Evolutionary conservation across 1,140 invertebrate genomes (phyloP).

Genomic region (Drosophila azteca): DNA sequence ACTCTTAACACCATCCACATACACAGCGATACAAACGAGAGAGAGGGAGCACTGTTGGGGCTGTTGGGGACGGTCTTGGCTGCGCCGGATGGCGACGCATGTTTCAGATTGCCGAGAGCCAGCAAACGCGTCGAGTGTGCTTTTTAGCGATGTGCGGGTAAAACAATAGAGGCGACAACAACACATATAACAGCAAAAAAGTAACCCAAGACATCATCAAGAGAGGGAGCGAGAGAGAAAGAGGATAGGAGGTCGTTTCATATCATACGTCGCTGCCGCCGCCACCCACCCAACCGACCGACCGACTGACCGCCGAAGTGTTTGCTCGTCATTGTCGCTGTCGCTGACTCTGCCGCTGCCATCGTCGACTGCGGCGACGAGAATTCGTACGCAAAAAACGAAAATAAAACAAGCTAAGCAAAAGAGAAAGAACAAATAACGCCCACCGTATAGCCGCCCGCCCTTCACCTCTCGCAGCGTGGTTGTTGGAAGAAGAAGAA

Average conservation of each 20-base stretch:
- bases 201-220: constrained; percentile 41
- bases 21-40: constrained; percentile 14
- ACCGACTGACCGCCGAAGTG: constrained; percentile 6
- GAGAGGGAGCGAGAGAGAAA: constrained; percentile 33
- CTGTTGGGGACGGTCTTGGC: constrained; percentile 26
- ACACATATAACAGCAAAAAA: constrained; percentile 40
- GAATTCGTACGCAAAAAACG: constrained; percentile 61
- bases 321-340: background rate
- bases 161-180: constrained; percentile 65
- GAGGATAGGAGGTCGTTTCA: constrained; percentile 32
- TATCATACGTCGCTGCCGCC: too few relatives aligned
- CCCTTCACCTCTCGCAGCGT: constrained; percentile 40
- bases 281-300: constrained; percentile 29
- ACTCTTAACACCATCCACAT: constrained; percentile 50
- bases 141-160: constrained; percentile 64
- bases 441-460: constrained; percentile 68
- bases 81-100: constrained; percentile 53
- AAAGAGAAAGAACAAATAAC: constrained; percentile 78
- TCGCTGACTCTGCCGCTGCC: too few relatives aligned
- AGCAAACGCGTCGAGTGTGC: constrained; percentile 62
- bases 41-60: background rate
- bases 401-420: constrained; percentile 65
- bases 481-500: constrained; percentile 34
- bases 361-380: constrained; percentile 28
- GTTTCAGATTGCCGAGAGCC: constrained; percentile 69